These are phyloP conservation scores for Agrotis exclamationis DNA, from an alignment of 2,888 invertebrate species.

Conservation along the genomic window DNA sequence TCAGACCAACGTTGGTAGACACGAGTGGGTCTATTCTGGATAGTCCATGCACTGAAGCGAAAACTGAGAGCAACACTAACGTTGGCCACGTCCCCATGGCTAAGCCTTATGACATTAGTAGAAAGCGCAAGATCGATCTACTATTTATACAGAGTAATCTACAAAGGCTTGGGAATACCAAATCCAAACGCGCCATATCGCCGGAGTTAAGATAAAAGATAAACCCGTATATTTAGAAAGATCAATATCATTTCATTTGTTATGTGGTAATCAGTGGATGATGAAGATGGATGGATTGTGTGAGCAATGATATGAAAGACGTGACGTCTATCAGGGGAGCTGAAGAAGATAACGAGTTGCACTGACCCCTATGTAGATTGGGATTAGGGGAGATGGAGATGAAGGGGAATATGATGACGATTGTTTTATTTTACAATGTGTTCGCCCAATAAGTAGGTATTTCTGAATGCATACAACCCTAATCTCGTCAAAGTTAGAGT, in stretches of 20 bases:
- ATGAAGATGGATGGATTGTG: no score
- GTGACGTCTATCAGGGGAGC: no score
- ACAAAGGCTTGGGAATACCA: not conserved
- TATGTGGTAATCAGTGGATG: no score
- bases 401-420: no score
- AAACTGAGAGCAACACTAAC: conserved; percentile 18
- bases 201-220: conserved; percentile 30
- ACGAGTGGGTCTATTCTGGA: conserved; percentile 33
- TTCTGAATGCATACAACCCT: no score
- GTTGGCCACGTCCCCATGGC: conserved; percentile 24
- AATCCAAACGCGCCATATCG: not conserved
- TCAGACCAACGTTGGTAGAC: conserved; percentile 20
- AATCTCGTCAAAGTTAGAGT: no score
- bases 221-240: conserved; percentile 1
- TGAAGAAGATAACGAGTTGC: no score
- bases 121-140: not conserved
- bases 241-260: not conserved
- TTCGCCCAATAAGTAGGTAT: no score
- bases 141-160: conserved; percentile 8
- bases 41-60: conserved; percentile 13
- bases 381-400: no score
- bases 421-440: no score
- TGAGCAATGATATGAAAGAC: no score
- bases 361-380: no score
- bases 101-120: not conserved